phyloP scores from a whole-genome alignment of 2,888 invertebrate species.

The Troides helena region DNA sequence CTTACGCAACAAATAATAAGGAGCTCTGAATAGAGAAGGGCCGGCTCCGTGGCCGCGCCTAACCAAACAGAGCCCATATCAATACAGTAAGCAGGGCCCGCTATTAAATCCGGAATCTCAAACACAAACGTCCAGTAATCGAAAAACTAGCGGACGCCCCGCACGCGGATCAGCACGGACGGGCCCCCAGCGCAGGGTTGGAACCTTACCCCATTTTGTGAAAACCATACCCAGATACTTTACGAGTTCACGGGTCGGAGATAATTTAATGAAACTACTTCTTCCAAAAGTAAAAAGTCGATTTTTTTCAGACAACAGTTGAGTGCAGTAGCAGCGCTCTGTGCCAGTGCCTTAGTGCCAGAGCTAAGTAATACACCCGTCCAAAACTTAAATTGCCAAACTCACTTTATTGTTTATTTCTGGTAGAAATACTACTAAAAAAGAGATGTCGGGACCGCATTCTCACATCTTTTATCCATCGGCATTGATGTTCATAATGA shows the following conservation, averaged over 20 bases:
- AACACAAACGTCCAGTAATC: conserved; percentile 36
- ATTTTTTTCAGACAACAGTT: neutral
- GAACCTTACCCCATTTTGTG: conserved; percentile 28
- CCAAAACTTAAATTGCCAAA: too few relatives aligned
- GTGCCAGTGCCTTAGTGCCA: too few relatives aligned
- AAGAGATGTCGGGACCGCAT: too few relatives aligned
- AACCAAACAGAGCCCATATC: conserved; percentile 33
- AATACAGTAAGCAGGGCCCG: conserved; percentile 31
- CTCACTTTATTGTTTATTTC: too few relatives aligned
- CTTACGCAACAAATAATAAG: conserved; percentile 27
- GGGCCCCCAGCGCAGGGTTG: conserved; percentile 8
- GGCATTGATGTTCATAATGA: too few relatives aligned
- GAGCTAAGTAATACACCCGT: too few relatives aligned
- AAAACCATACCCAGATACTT: conserved; percentile 25
- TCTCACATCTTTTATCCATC: too few relatives aligned
- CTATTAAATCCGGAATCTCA: conserved; percentile 38
- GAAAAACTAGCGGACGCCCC: conserved; percentile 34
- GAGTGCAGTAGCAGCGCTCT: too few relatives aligned
- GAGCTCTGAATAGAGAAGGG: conserved; percentile 8
- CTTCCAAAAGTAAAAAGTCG: conserved; percentile 2
- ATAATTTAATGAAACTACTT: conserved; percentile 20
- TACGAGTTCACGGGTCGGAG: conserved; percentile 17
- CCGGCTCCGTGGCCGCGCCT: conserved; percentile 19
- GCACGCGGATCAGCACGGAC: neutral
- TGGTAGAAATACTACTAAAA: too few relatives aligned